Conservation (phyloP, 2,797 vertebrate genomes). For the Falco cherrug region DNA sequence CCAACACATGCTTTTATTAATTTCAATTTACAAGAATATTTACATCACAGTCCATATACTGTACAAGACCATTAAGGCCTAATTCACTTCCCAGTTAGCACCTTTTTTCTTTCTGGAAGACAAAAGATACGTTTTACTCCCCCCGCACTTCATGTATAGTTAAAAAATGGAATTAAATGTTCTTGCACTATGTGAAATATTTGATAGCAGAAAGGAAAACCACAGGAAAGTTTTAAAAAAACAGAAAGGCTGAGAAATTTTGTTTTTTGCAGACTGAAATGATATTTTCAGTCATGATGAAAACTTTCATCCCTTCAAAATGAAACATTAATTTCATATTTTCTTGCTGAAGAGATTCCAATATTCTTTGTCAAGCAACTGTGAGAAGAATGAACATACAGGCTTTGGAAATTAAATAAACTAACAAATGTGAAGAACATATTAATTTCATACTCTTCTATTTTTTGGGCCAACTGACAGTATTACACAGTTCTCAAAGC, state of each 20-base stretch:
- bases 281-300: not conserved
- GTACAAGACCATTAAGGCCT: not conserved
- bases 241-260: not conserved
- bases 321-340: not conserved
- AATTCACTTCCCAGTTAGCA: not conserved
- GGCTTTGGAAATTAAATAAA: not conserved
- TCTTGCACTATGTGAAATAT: not conserved
- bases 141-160: not conserved
- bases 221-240: not conserved
- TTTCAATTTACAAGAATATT: not conserved
- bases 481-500: not conserved
- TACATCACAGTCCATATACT: not conserved
- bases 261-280: not conserved
- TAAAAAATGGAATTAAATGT: not conserved
- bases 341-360: not conserved
- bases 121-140: not conserved
- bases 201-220: not conserved
- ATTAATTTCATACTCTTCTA: not conserved
- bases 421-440: not conserved
- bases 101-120: not conserved
- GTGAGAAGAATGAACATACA: not conserved
- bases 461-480: not conserved
- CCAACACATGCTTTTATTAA: not conserved
- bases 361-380: not conserved
- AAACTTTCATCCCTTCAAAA: not conserved